phyloP scores from a whole-genome alignment of 2,888 invertebrate genomes.

The Melanchra persicariae region DNA sequence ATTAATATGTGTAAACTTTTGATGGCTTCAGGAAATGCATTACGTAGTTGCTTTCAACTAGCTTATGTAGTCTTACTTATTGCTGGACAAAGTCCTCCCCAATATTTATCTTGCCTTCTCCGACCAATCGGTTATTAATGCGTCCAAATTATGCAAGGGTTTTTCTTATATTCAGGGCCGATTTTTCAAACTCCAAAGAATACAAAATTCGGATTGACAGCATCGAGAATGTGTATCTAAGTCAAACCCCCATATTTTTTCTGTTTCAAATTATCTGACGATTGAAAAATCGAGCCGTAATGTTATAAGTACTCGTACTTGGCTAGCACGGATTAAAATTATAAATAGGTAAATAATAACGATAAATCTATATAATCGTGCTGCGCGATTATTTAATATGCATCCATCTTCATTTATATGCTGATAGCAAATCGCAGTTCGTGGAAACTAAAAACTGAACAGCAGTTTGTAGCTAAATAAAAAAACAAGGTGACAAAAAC shows the following conservation, averaged over 20 bases:
- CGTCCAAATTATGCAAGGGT: too few relatives aligned
- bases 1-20: slow-evolving; percentile 1
- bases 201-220: too few relatives aligned
- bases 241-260: too few relatives aligned
- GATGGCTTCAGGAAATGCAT: not conserved
- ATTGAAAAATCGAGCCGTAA: not conserved
- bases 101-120: too few relatives aligned
- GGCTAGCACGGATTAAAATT: not conserved
- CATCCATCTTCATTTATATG: slow-evolving; percentile 12
- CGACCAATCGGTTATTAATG: too few relatives aligned
- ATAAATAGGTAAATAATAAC: not conserved
- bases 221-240: too few relatives aligned
- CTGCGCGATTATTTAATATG: slow-evolving; percentile 3
- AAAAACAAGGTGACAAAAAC: slow-evolving; percentile 8
- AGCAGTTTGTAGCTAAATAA: slow-evolving; percentile 8
- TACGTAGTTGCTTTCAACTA: not conserved
- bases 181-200: too few relatives aligned
- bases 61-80: too few relatives aligned
- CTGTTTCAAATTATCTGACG: too few relatives aligned
- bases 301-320: not conserved
- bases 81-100: too few relatives aligned
- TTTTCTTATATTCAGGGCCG: not conserved
- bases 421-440: slow-evolving; percentile 17
- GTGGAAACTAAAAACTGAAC: slow-evolving; percentile 2
- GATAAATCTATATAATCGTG: not conserved